Conservation (phyloP, 2,113 vertebrate species). For the Alexandromys fortis region DNA sequence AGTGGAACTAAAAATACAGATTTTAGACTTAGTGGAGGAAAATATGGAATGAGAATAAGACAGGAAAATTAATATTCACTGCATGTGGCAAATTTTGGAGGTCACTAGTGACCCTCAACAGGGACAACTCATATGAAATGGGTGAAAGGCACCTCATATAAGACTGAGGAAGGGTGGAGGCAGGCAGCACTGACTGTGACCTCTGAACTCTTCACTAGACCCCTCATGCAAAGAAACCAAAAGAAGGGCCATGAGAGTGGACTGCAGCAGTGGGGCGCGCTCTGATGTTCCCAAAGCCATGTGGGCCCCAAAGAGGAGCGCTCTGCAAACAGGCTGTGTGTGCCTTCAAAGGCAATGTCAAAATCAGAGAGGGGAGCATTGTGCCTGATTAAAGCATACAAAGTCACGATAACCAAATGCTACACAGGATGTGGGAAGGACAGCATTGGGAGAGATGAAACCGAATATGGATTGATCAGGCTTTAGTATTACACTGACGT, state of each 20-base stretch:
- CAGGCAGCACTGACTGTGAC: not conserved
- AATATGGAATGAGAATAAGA: not conserved
- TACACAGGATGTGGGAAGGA: not conserved
- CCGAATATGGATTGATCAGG: not conserved
- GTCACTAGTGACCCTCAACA: not conserved
- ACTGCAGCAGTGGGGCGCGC: not conserved
- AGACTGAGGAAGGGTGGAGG: not conserved
- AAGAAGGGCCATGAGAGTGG: too few relatives aligned
- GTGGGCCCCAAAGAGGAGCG: not conserved
- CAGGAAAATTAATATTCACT: not conserved
- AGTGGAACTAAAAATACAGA: not conserved
- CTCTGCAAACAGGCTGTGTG: not conserved
- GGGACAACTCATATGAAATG: not conserved
- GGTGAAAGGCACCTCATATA: not conserved
- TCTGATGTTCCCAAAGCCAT: not conserved
- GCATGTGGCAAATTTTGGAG: not conserved
- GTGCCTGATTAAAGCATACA: not conserved
- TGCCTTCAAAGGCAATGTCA: not conserved
- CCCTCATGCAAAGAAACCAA: not conserved
- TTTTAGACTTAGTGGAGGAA: not conserved
- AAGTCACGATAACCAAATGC: not conserved
- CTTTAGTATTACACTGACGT: accelerated
- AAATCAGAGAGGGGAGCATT: not conserved
- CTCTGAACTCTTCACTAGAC: not conserved
- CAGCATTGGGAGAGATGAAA: not conserved